These are phyloP conservation scores for Bambusicola thoracicus DNA, from an alignment of 2,113 vertebrate genomes.

Conservation along the genomic window DNA sequence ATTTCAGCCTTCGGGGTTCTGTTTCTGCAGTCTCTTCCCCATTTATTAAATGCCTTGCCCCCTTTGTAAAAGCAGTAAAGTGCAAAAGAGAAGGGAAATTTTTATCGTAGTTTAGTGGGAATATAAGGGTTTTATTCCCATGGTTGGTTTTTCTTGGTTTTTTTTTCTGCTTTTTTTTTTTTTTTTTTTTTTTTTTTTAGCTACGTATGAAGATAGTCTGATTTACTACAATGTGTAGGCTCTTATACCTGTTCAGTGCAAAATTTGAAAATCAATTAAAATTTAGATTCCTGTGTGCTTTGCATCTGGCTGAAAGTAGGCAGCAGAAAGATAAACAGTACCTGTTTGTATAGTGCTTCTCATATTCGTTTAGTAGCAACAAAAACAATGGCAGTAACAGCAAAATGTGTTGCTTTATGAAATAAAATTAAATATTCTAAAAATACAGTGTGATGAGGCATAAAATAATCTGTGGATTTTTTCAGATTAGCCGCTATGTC, in stretches of 20 bases:
- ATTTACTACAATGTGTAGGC: not conserved
- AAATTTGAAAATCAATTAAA: not conserved
- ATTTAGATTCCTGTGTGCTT: not conserved
- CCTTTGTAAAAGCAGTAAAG: not conserved
- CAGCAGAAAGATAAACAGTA: conserved; percentile 12
- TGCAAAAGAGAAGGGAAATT: not conserved
- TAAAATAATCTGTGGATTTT: not conserved
- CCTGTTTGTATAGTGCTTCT: not conserved
- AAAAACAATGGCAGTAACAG: not conserved
- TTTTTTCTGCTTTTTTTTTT: too few relatives aligned
- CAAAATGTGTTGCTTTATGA: not conserved
- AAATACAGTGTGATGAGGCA: not conserved
- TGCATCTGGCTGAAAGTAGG: not conserved
- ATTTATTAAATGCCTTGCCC: not conserved
- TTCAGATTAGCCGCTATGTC: not conserved
- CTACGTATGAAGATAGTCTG: not conserved
- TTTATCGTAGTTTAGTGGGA: not conserved
- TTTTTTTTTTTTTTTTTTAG: not conserved
- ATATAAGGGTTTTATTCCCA: not conserved
- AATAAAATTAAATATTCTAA: conserved; percentile 10
- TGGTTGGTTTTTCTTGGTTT: too few relatives aligned
- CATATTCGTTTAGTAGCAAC: not conserved
- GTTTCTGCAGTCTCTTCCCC: not conserved
- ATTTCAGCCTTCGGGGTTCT: not conserved
- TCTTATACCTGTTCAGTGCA: not conserved